Percentiles rank a stretch among this genome's conserved stretches.
phyloP scores from a whole-genome alignment of 2,113 vertebrate species.

The Rhinolophus sinicus region DNA sequence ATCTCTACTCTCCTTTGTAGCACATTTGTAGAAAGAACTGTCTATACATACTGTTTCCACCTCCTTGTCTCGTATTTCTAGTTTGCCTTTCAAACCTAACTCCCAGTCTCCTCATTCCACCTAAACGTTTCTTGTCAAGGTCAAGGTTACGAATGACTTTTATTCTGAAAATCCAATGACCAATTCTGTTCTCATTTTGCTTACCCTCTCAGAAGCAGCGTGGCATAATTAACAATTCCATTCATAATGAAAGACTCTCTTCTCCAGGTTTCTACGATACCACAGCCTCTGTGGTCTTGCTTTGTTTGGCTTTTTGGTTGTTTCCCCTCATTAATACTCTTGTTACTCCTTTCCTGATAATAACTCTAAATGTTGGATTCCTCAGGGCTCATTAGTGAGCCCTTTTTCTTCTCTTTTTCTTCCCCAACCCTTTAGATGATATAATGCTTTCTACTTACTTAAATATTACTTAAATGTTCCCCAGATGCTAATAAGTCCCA shows the following conservation, averaged over 20 bases:
- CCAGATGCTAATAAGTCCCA: neutral
- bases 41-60: neutral
- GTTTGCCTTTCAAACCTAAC: neutral
- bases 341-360: neutral
- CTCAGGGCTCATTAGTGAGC: neutral
- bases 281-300: neutral
- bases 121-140: neutral
- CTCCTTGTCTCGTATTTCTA: neutral
- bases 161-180: neutral
- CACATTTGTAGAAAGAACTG: neutral
- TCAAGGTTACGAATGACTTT: neutral
- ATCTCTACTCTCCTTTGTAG: neutral
- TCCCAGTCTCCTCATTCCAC: neutral
- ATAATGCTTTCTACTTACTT: neutral
- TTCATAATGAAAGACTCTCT: neutral
- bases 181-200: neutral
- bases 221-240: neutral
- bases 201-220: neutral
- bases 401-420: neutral
- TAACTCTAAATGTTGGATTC: neutral
- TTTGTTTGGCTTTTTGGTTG: neutral
- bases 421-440: neutral
- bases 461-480: neutral
- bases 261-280: neutral
- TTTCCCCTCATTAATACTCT: neutral